These are phyloP conservation scores for Glomeris maerens DNA, from an alignment of 1,140 invertebrate genomes.

Conservation along the genomic window DNA sequence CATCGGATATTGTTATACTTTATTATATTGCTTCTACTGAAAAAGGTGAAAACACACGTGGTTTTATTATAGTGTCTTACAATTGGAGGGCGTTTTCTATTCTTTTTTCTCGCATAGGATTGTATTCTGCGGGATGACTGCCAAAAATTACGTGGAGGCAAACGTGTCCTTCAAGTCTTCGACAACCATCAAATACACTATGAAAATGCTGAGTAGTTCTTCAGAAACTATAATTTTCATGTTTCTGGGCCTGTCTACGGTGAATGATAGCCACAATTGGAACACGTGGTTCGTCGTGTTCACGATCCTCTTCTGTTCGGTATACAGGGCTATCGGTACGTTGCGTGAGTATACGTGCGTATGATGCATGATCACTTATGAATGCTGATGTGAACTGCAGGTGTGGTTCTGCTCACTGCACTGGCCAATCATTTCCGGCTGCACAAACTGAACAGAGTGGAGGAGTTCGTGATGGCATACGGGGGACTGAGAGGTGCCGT, in stretches of 20 bases:
- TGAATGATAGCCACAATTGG: conserved; percentile 86
- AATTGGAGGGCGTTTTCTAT: conserved; percentile 2
- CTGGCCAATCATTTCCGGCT: conserved; percentile 81
- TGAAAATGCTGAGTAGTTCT: conserved; percentile 94
- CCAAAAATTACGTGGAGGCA: conserved; percentile 96
- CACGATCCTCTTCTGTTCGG: conserved; percentile 84
- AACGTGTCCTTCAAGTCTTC: conserved; percentile 97
- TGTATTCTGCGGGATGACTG: conserved; percentile 95
- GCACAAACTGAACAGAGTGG: conserved; percentile 80
- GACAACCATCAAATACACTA: conserved; percentile 93
- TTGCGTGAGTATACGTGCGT: conserved; percentile 7
- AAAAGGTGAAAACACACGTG: background rate
- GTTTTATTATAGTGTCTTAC: background rate
- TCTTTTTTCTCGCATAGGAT: conserved; percentile 48
- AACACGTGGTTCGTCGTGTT: conserved; percentile 88
- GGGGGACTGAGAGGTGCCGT: conserved; percentile 93
- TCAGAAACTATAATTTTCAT: conserved; percentile 99
- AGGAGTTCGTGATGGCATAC: conserved; percentile 99
- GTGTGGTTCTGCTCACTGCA: conserved; percentile 74
- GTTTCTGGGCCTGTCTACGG: conserved; percentile 92
- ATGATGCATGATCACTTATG: background rate
- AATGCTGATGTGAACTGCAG: conserved; percentile 33
- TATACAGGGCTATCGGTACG: conserved; percentile 81
- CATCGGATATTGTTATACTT: conserved; percentile 23
- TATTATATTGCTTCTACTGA: background rate